Evolutionary conservation across 2,797 vertebrate species (phyloP).

Genomic region (Mormyrops boulengeri): DNA sequence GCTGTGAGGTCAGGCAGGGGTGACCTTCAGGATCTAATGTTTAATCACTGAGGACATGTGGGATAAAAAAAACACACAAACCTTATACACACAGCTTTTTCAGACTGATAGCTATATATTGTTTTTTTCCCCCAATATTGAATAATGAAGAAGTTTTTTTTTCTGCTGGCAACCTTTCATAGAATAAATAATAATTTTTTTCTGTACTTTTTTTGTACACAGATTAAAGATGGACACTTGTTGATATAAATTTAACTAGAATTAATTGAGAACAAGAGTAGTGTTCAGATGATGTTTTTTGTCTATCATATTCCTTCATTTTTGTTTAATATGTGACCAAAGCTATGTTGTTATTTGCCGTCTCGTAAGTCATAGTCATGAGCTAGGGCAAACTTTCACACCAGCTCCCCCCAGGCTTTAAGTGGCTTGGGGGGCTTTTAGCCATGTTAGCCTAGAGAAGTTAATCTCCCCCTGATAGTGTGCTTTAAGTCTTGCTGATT

Average conservation of each 20-base stretch:
- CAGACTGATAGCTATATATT: background rate
- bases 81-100: background rate
- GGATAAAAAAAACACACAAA: slow-evolving; percentile 27
- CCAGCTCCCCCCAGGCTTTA: background rate
- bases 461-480: background rate
- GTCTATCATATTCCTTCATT: background rate
- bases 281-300: background rate
- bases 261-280: background rate
- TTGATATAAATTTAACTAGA: slow-evolving; percentile 13
- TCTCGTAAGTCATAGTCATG: background rate
- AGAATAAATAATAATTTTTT: background rate
- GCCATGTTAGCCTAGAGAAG: background rate
- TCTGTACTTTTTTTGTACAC: slow-evolving; percentile 3
- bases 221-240: background rate
- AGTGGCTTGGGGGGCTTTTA: background rate
- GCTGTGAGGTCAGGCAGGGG: slow-evolving; percentile 49
- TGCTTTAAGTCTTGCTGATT: background rate
- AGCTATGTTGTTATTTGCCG: background rate
- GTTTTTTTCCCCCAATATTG: background rate
- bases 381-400: background rate
- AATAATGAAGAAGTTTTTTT: background rate
- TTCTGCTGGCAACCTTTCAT: background rate
- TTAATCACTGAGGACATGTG: slow-evolving; percentile 33
- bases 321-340: background rate
- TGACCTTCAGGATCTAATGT: slow-evolving; percentile 29